A percentile compares a stretch with the other conserved stretches of the same genome.
phyloP scores from a whole-genome alignment of 2,888 invertebrate genomes.

The Brenthis daphne region DNA sequence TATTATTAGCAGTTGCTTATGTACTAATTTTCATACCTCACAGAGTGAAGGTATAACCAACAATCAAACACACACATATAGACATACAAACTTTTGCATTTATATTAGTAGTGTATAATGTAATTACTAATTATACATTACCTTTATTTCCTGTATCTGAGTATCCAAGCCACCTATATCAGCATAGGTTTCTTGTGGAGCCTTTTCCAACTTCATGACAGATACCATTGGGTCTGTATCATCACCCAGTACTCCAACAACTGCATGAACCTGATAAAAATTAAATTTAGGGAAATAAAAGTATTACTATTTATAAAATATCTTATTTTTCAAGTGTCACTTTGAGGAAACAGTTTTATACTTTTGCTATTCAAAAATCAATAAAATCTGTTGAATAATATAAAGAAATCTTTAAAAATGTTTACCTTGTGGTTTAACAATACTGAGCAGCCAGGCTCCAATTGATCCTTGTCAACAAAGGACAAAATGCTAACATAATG shows the following conservation, averaged over 20 bases:
- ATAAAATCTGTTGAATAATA: not conserved
- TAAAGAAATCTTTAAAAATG: not conserved
- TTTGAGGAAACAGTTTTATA: not conserved
- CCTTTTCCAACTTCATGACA: conserved; percentile 99
- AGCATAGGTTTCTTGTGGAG: conserved; percentile 99
- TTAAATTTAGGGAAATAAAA: conserved; percentile 1
- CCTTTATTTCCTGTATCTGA: conserved; percentile 90
- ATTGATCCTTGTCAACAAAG: conserved; percentile 99
- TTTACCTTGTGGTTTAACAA: conserved; percentile 97
- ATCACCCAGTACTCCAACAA: conserved; percentile 99
- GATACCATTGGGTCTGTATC: conserved; percentile 99
- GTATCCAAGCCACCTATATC: conserved; percentile 98
- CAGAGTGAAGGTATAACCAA: too few relatives aligned
- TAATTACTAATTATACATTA: conserved; percentile 39
- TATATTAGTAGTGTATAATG: not conserved
- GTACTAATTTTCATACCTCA: too few relatives aligned
- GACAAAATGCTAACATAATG: conserved; percentile 99
- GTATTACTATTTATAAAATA: not conserved
- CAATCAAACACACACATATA: too few relatives aligned
- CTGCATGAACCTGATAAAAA: conserved; percentile 91
- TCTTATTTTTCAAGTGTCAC: not conserved
- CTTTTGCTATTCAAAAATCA: not conserved
- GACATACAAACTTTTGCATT: too few relatives aligned
- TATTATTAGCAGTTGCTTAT: too few relatives aligned
- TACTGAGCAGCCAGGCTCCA: conserved; percentile 99